Evolutionary conservation across 2,113 vertebrate species (phyloP).

Genomic region (Setophaga petechia): DNA sequence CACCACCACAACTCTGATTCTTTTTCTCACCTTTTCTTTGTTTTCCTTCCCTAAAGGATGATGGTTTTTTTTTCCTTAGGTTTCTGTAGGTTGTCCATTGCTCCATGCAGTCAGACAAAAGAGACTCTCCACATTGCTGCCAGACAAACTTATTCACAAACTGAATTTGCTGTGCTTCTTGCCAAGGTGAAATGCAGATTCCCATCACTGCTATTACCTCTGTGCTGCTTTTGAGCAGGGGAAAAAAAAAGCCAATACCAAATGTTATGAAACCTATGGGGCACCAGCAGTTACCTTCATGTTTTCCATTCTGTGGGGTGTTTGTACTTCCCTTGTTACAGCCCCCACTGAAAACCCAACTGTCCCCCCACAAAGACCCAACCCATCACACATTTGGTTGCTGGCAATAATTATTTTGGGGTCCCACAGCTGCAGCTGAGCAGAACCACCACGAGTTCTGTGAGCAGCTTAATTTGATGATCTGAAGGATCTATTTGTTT

Average conservation of each 20-base stretch:
- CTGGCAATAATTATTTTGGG: background rate
- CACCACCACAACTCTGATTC: background rate
- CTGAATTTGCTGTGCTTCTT: background rate
- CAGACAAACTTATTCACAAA: background rate
- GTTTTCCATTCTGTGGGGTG: background rate
- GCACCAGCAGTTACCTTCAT: background rate
- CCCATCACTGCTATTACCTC: background rate
- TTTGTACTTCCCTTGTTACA: background rate
- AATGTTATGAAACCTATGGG: background rate
- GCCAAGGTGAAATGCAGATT: background rate
- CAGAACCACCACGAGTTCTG: background rate
- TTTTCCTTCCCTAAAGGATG: background rate
- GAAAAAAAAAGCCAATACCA: background rate
- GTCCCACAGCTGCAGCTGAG: background rate
- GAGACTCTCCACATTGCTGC: background rate
- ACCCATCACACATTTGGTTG: background rate
- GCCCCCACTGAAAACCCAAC: background rate
- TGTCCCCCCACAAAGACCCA: background rate
- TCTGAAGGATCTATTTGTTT: conserved; percentile 31
- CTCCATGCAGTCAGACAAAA: background rate
- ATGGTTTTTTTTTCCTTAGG: background rate
- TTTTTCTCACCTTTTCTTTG: background rate
- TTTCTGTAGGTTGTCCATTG: background rate
- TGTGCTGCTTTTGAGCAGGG: background rate
- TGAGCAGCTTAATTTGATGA: conserved; percentile 24